Evolutionary conservation across 1,140 invertebrate species (phyloP), one percentile per base, ranked within the genome.

Genomic region (Sinonovacula constricta): DNA sequence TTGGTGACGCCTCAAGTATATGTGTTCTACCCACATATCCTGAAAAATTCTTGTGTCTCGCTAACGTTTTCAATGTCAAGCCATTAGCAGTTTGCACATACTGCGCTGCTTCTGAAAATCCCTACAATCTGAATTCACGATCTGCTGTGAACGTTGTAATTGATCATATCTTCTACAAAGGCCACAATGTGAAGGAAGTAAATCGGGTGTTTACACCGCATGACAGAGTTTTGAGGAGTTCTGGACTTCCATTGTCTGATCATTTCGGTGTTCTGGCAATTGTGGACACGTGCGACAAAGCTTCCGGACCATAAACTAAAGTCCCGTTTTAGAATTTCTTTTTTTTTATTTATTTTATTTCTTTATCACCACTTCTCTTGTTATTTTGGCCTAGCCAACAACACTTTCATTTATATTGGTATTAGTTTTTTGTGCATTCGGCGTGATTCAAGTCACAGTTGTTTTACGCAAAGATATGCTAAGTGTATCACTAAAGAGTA

Each of bases 141-240:
- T 5, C 31, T 4, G 1, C 18, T 3, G 22, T 72, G 24, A 59
- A 72, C 36, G 36, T 31, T 10, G 57, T 72, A 14, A 28, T 72
- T 45, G 69, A 72, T 31, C 69, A 72, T 24, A 28, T 72, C 5
- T 72, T 72, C 56, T 53, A 60, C 34, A 72, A 62, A 60, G 69
- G 69, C 24, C 39, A 45, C 22, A 60, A 59, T 12, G 34, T 33
- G 2, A 24, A 51, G 2, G 28, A 60, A n/a, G 33, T 31, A 22
- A 24, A 30, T 33, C 53, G 69, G 2, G 69, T 72, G 24, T 24
- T 72, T 3, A 62, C 33, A 31, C 69, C 69, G 10, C 5, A 15
- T 10, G 56, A 72, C 33, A 39, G 39, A 18, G 28, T 49, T 18
- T 49, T 72, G 24, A 2, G 28, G 10, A 33, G 36, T 24, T n/a